Evolutionary conservation across 92 coral and sea anemone species (phyloP), one percentile per base, ranked within the genome.

Genomic region (Montipora capitata): DNA sequence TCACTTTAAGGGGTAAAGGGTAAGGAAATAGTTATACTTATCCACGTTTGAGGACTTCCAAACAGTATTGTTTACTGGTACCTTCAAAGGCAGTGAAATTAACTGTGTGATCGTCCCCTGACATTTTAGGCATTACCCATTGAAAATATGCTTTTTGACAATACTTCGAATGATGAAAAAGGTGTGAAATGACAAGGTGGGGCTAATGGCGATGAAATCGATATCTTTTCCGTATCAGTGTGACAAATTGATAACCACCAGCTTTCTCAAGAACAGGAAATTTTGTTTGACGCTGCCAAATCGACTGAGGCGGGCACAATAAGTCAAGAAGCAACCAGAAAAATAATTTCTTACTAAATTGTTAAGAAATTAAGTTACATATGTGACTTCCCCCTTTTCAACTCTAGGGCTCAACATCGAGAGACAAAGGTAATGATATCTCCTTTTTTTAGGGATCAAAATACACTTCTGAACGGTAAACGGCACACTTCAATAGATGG

Each of bases 1-100:
- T 77, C 41, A 39, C 35, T 38, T 41, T 56, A 18, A 59, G 68
- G 82, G 65, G 41, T 58, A 77, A 77, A 61, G 56, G 82, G 59
- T 52, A 40, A 69, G 16, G 40, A 74, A 77, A 4, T 9, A 18
- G 82, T 40, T 77, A 51, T 40, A 77, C 17, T 59, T 13, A 57
- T 40, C 49, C 44, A 4, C 5, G 61, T 58, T 18, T 7, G 82
- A 77, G 20, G 12, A 15, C 41, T 10, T 45, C 63, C 15, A 13
- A 27, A 58, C 54, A 59, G 8, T 6, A 27, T 65, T 66, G 75
- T 80, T 79, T 80, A 35, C 72, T 41, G 35, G 35, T 57, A 42
- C 3, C 42, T 4, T n/a, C 2, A 5, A 43, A 3, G 6, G 3
- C 16, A 14, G 17, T 5, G 6, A n/a, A 59, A n/a, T 3, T 12